Base-by-base conservation (phyloP, 2,797 vertebrate species). In the Pelobates cultripes region DNA sequence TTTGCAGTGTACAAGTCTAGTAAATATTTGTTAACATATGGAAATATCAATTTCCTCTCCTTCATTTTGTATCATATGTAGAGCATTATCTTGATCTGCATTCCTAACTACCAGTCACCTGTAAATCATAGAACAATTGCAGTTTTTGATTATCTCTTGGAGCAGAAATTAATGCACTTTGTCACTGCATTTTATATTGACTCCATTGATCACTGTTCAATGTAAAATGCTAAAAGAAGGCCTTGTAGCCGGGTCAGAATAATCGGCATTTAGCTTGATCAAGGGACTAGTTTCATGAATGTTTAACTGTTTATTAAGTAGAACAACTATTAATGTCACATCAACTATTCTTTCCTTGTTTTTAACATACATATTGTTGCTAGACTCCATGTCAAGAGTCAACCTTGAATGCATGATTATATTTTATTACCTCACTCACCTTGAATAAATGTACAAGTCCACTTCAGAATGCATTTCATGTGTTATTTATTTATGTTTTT, bases 131-230 rank as follows among this genome's bases (percentile, higher is more conserved):
- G 61, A 64, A 64, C 61, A 64, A 64, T 4, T 69, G 8, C 40
- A 28, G 57, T 40, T 7, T 80, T 43, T 75, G 75, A 80, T 80
- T 80, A 60, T 14, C 51, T 80, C 55, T 2, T 60, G 17, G 4
- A 45, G 17, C 47, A 74, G 68, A 68, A 75, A 75, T 80, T 80
- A 75, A 80, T 79, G 70, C 53, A 67, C 43, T 75, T 47, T 80
- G 79, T 80, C 71, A 70, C 70, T 81, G 68, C 74, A 63, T 75
- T 70, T 70, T 70, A 41, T 61, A 75, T 73, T 72, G 57, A 51
- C 61, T 51, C 13, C 60, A 79, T 81, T 75, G 73, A 75, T 81
- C 53, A 43, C 43, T 57, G 45, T 70, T 47, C 68, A 67, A 81
- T 81, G 68, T 67, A 75, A 81, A 70, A 75, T 75, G 73, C 79